Percentiles rank a stretch among this genome's conserved stretches.
phyloP scores from a whole-genome alignment of 2,888 invertebrate species.

The Tanytarsus gracilentus region DNA sequence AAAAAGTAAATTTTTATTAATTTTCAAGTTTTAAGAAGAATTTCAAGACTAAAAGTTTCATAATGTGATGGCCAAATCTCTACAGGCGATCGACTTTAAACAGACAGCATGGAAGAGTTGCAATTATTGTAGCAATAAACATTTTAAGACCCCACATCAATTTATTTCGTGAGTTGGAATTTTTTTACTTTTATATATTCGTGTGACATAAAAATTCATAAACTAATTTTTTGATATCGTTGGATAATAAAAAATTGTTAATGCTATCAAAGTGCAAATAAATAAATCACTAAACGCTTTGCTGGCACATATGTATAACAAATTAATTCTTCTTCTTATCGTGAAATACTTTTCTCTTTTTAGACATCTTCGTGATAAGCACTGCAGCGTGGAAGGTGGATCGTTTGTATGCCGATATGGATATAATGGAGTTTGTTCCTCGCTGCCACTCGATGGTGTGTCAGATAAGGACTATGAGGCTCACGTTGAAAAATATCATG shows the following conservation, averaged over 20 bases:
- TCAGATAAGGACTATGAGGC: constrained; percentile 80
- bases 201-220: no score
- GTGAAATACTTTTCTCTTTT: constrained; percentile 32
- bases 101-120: constrained; percentile 26
- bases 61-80: constrained; percentile 19
- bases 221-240: no score
- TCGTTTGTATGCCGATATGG: constrained; percentile 83
- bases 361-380: constrained; percentile 69
- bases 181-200: neutral
- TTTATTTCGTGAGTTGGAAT: constrained; percentile 24
- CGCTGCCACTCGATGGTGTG: constrained; percentile 81
- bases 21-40: neutral
- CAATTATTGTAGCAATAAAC: constrained; percentile 18
- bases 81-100: constrained; percentile 25
- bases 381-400: constrained; percentile 77
- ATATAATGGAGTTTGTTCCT: constrained; percentile 74
- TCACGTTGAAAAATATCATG: constrained; percentile 64
- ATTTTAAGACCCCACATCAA: constrained; percentile 17
- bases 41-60: neutral
- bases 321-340: neutral
- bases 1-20: neutral
- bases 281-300: no score
- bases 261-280: no score
- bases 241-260: no score
- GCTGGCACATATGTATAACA: no score